Evolutionary conservation across 2,888 invertebrate species (phyloP), one percentile per base, ranked within the genome.

Genomic region (Scelioninae gen. 1): DNA sequence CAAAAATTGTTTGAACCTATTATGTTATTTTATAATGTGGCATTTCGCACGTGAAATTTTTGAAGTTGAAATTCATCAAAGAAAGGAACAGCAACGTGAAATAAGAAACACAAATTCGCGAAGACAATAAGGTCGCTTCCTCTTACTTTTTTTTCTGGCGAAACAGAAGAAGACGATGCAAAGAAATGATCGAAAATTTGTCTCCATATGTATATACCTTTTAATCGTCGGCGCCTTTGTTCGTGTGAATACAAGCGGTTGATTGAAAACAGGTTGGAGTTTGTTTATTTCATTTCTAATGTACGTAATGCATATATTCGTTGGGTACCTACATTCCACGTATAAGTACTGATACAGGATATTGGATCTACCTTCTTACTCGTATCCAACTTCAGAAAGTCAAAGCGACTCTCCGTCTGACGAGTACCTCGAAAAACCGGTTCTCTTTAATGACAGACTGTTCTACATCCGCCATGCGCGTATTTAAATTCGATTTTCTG

Each of bases 401-500:
- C 65, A 80, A 77, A 83, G 83, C 74, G 76, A 79, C 81, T 83
- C 72, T 53, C 78, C 78, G 85, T 77, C 83, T 85, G 85, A 83
- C 63, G 83, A 82, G 83, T 77, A 75, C 45, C 83, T 74, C 79
- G 66, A 82, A 83, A 85, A 85, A 85, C 81, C 85, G 85, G 81
- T 85, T 83, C 63, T 56, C 69, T 77, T 83, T 85, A 85, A 85
- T 85, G 79, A 85, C 83, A 83, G 79, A 79, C 85, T 75, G 80
- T 82, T 85, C 76, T 85, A 82, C 80, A 85, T 85, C 83, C 83
- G 82, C 63, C 69, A 83, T 83, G 76, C 79, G 74, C 85, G 80
- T 82, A 82, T 84, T 85, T 84, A 63, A 83, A 85, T 85, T 76
- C 82, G 60, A 82, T 83, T 83, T 85, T 82, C 72, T 78, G 83